A percentile compares a stretch with the other conserved stretches of the same genome.
These are phyloP conservation scores for Arrhopalites spinosus DNA, from an alignment of 2,888 invertebrate species.

Conservation along the genomic window DNA sequence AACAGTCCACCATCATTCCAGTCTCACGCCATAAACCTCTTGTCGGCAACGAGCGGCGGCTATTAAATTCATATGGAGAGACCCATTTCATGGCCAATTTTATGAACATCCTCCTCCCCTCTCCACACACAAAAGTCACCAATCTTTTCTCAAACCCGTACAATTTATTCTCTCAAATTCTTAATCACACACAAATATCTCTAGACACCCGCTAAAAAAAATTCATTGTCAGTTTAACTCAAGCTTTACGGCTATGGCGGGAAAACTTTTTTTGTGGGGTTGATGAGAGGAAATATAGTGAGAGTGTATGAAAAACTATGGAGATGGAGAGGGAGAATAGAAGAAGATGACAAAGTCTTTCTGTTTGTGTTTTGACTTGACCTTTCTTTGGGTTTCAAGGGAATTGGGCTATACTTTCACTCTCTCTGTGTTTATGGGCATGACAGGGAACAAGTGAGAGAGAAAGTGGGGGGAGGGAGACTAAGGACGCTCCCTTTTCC, in stretches of 20 bases:
- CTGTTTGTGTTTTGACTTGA: neutral
- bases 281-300: no score
- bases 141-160: neutral
- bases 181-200: neutral
- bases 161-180: neutral
- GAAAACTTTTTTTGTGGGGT: no score
- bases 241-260: no score
- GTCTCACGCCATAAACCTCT: conserved; percentile 26
- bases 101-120: conserved; percentile 17
- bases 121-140: no score
- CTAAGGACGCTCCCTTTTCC: conserved; percentile 13
- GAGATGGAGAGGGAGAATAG: neutral
- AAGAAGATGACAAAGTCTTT: neutral
- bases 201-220: no score
- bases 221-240: neutral
- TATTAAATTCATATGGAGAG: conserved; percentile 29
- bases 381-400: no score
- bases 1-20: conserved; percentile 27
- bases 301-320: neutral
- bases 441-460: neutral
- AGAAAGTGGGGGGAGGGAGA: neutral
- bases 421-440: conserved; percentile 5
- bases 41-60: neutral
- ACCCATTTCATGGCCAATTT: conserved; percentile 21
- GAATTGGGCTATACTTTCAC: neutral